Percentiles rank a stretch among this genome's conserved stretches.
Conservation (phyloP, 37 sponge, comb jelly and placozoan species). For the Amphimedon queenslandica region DNA sequence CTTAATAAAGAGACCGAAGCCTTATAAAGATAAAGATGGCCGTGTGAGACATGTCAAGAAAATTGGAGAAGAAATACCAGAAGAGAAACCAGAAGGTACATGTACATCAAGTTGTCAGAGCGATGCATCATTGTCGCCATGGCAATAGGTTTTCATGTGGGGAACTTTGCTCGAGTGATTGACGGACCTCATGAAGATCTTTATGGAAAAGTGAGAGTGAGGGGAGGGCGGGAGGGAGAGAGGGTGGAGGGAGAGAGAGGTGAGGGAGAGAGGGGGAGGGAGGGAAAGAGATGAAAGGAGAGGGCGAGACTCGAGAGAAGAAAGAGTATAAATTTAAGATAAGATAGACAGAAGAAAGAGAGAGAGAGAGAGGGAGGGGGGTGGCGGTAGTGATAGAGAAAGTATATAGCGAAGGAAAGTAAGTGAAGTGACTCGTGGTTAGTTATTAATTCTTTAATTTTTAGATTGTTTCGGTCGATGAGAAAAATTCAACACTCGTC, state of each 20-base stretch:
- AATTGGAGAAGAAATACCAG: slow-evolving; percentile 75
- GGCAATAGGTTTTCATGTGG: neutral
- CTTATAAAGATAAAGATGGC: slow-evolving; percentile 79
- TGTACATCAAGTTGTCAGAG: neutral
- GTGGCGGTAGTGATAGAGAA: too few species aligned
- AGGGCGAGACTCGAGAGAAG: too few species aligned
- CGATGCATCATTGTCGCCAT: neutral
- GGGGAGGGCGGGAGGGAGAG: too few species aligned
- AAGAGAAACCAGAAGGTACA: slow-evolving; percentile 33
- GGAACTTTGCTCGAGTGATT: slow-evolving; percentile 13
- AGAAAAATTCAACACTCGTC: slow-evolving; percentile 23
- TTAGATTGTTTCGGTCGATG: slow-evolving; percentile 55
- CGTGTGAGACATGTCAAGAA: slow-evolving; percentile 65
- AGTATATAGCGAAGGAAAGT: too few species aligned
- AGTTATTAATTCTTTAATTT: neutral
- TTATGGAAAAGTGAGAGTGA: slow-evolving; percentile 60
- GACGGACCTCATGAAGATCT: slow-evolving; percentile 65
- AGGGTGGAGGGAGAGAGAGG: too few species aligned
- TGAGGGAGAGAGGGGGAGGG: too few species aligned
- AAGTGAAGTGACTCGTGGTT: too few species aligned
- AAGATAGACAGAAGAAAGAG: too few species aligned
- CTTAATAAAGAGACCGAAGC: slow-evolving; percentile 33
- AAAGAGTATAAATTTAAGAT: too few species aligned
- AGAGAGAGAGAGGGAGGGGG: too few species aligned
- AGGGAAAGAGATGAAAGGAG: too few species aligned